phyloP scores from a whole-genome alignment of 2,888 invertebrate species.

The Mycalesis mineus region DNA sequence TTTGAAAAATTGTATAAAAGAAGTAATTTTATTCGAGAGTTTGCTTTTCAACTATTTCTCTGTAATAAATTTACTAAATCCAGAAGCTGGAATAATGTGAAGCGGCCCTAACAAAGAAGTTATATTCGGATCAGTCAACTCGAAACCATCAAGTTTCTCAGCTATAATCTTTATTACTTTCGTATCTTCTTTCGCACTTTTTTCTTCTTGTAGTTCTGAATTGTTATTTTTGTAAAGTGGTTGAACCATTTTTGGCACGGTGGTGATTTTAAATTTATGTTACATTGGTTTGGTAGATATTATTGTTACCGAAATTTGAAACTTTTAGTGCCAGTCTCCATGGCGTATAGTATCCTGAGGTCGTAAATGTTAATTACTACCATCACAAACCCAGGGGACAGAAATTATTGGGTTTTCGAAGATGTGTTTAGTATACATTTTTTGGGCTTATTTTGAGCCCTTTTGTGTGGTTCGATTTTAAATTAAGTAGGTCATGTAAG shows the following conservation, averaged over 20 bases:
- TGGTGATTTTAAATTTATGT: constrained; percentile 19
- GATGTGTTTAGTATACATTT: constrained; percentile 11
- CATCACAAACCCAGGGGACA: constrained; percentile 17
- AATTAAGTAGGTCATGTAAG: not conserved
- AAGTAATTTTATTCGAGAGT: too few relatives aligned
- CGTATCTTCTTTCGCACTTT: constrained; percentile 14
- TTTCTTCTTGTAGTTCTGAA: not conserved
- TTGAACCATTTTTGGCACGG: not conserved
- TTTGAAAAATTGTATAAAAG: too few relatives aligned
- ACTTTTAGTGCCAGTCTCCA: constrained; percentile 19
- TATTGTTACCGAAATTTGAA: constrained; percentile 26
- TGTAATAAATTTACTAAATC: not conserved
- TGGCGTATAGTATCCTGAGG: constrained; percentile 14
- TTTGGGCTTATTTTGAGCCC: constrained; percentile 10
- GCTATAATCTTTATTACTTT: constrained; percentile 32
- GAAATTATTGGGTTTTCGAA: constrained; percentile 17
- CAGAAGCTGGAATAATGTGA: not conserved
- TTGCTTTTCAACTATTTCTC: not conserved
- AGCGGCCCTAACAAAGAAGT: not conserved
- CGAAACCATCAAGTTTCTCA: constrained; percentile 22
- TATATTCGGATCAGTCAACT: constrained; percentile 4
- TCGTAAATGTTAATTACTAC: constrained; percentile 28
- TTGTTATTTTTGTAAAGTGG: not conserved
- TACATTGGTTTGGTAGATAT: constrained; percentile 16
- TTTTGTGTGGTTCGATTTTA: constrained; percentile 7